Evolutionary conservation across 2,888 invertebrate genomes (phyloP).

Genomic region (Sisyra nigra): DNA sequence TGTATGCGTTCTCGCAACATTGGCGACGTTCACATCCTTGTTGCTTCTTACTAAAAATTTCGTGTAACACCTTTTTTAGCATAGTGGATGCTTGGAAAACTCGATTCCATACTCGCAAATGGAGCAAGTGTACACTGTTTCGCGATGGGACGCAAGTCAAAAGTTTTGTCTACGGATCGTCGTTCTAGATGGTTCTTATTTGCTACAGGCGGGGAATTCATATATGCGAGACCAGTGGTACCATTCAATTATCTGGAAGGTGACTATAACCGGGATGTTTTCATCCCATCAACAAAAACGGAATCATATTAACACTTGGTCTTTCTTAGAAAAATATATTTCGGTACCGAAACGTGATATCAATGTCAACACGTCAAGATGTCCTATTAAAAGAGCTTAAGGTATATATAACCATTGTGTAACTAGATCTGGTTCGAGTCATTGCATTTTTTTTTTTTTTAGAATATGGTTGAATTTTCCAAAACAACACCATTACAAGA

Average conservation of each 20-base stretch:
- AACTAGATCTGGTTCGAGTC: conserved; percentile 3
- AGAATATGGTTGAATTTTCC: conserved; percentile 62
- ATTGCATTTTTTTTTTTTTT: conserved; percentile 16
- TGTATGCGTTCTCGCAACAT: too few relatives aligned
- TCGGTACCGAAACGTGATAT: conserved; percentile 52
- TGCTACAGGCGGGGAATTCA: conserved; percentile 58
- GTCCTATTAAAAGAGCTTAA: conserved; percentile 60
- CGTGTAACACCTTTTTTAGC: conserved; percentile 29
- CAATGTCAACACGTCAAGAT: conserved; percentile 48
- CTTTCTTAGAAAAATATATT: conserved; percentile 54
- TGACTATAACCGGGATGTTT: conserved; percentile 29
- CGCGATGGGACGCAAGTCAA: conserved; percentile 64
- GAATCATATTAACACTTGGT: conserved; percentile 10
- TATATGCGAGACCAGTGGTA: conserved; percentile 74
- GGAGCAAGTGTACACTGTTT: conserved; percentile 61
- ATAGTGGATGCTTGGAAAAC: conserved; percentile 45
- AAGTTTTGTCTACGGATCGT: conserved; percentile 65
- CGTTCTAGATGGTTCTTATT: conserved; percentile 55
- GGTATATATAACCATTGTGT: conserved; percentile 27
- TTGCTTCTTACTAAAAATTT: background rate
- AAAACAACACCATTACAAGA: conserved; percentile 62
- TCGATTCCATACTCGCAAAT: conserved; percentile 54
- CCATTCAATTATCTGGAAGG: conserved; percentile 66
- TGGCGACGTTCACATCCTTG: too few relatives aligned
- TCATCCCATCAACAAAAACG: background rate